Evolutionary conservation across 2,888 invertebrate genomes (phyloP), one percentile per base, ranked within the genome.

Genomic region (Erebia ligea): DNA sequence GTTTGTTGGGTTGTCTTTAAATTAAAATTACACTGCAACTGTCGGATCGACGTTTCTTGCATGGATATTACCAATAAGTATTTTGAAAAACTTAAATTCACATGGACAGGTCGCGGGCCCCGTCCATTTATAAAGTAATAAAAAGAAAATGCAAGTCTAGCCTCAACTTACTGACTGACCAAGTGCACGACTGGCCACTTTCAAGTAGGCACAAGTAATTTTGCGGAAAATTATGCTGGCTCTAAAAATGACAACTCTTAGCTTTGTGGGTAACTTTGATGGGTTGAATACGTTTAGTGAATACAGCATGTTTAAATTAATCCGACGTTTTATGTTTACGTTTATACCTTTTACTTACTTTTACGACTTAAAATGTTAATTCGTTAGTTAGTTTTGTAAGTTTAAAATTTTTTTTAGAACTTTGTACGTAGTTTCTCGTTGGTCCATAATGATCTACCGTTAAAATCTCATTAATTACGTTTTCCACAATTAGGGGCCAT

Each of bases 301-400:
- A 40, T 19, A 25, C 50, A 52, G 48, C 64, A 40, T 64, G 57
- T 72, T 58, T 69, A 67, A 71, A 69, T 73, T 67, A 64, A 67
- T 65, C 61, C 66, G 69, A 70, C 65, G 45, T 62, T 74, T 74
- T 72, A 70, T 63, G 72, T 50, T 69, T 40, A 69, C 58, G 62
- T 66, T 72, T 70, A 68, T 66, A 2, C 40, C 63, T 67, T 50
- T 21, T 11, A 70, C 71, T 67, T 64, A 50, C 6, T 62, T 64
- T 69, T 67, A 72, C 61, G 45, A 82, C 58, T 64, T 40, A 54
- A 48, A 45, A 45, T 65, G 40, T 13, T 48, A 21, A 54, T 54
- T 68, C 50, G 15, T 21, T 62, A 21, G 62, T 62, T n/a, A 21
- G 11, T n/a, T 84, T 48, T 15, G 21, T 9, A 19, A 21, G 17